Conservation (phyloP, 2,113 vertebrate genomes). For the Tupaia chinensis region DNA sequence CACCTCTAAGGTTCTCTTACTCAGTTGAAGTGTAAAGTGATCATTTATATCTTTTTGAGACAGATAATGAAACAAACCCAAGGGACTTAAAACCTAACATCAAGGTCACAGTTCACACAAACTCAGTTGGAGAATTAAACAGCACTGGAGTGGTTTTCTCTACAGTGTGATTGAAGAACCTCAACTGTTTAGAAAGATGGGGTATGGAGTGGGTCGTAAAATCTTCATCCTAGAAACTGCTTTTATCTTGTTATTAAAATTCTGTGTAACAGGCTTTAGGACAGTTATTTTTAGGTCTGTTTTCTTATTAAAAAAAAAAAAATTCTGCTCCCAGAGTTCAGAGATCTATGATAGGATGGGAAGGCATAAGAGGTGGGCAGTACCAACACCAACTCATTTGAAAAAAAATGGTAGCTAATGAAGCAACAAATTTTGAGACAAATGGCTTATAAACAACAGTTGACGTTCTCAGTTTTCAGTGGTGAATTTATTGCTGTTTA, state of each 20-base stretch:
- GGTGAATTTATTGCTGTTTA: background rate
- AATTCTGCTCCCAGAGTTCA: background rate
- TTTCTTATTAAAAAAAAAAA: background rate
- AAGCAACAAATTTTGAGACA: background rate
- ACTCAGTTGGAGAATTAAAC: background rate
- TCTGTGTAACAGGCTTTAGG: background rate
- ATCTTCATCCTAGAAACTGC: background rate
- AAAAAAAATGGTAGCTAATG: background rate
- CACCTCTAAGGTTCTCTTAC: background rate
- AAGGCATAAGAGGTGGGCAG: rapidly evolving
- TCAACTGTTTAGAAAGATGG: background rate
- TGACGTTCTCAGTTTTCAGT: background rate
- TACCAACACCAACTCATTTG: background rate
- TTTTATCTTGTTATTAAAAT: background rate
- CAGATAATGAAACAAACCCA: background rate
- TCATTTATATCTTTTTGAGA: background rate
- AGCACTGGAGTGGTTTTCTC: background rate
- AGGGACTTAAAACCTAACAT: background rate
- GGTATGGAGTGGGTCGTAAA: too few species aligned
- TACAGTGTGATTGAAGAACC: background rate
- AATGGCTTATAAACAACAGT: background rate
- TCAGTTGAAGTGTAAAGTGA: background rate
- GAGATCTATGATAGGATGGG: rapidly evolving
- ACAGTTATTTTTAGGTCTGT: background rate
- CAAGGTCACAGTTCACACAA: background rate